phyloP scores from a whole-genome alignment of 1,140 invertebrate species.

The Drosophila melanica region DNA sequence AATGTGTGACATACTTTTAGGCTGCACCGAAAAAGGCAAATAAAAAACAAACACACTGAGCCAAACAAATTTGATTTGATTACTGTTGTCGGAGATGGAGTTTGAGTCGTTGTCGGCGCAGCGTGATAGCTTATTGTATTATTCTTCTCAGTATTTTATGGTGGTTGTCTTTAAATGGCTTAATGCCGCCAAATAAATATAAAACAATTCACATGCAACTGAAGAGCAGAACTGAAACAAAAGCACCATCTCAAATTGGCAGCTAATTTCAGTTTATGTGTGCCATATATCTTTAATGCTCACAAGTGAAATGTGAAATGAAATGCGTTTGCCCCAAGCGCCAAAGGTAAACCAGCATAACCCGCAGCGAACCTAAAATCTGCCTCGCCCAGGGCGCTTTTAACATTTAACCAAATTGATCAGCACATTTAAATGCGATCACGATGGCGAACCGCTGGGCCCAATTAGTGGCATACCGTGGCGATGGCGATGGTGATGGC shows the following conservation, averaged over 20 bases:
- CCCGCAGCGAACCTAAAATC: constrained; percentile 40
- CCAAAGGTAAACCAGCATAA: constrained; percentile 60
- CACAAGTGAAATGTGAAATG: constrained; percentile 29
- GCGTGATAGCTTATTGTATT: constrained; percentile 49
- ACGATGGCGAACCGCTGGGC: constrained; percentile 68
- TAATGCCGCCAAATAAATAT: constrained; percentile 74
- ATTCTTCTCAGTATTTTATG: constrained; percentile 56
- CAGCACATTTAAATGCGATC: constrained; percentile 82
- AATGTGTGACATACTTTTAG: constrained; percentile 78
- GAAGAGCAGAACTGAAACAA: constrained; percentile 22
- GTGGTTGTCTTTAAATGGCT: constrained; percentile 71
- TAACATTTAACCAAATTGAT: constrained; percentile 81
- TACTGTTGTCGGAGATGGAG: constrained; percentile 19
- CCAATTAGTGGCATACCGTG: constrained; percentile 76
- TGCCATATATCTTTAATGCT: constrained; percentile 64
- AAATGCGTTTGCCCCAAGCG: constrained; percentile 13
- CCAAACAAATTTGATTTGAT: constrained; percentile 80
- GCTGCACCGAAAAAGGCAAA: constrained; percentile 54
- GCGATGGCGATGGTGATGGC: constrained; percentile 37
- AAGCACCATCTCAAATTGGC: constrained; percentile 72
- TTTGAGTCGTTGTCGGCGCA: constrained; percentile 23
- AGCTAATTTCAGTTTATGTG: constrained; percentile 77
- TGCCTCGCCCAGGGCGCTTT: constrained; percentile 66
- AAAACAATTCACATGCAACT: constrained; percentile 78
- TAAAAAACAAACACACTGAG: constrained; percentile 33